Evolutionary conservation across 2,888 invertebrate genomes (phyloP), one percentile per base, ranked within the genome.

Genomic region (Hybos culiciformis): DNA sequence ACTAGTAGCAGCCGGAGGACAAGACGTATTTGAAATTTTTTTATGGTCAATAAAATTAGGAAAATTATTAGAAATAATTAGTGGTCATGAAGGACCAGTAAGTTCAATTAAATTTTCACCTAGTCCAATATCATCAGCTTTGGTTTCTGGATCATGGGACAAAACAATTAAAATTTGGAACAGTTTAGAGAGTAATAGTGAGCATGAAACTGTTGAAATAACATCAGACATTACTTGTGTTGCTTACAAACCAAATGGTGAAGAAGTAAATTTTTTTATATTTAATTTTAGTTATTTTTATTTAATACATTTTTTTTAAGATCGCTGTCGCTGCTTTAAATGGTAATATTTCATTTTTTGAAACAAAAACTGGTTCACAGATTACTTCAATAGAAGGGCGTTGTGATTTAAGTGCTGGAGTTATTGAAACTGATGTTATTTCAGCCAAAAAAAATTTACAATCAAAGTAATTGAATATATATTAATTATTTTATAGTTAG

Each of bases 21-120:
- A 86, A 56, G 96, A 97, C 63, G 78, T 83, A 20, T 98, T 96
- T 67, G 91, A 96, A 57, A 83, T 98, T 50, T 97, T 79, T 69
- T 69, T 99, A 17, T 99, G 97, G 97, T 92, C 92, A 5, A 72
- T 97, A 57, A 87, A 94, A 69, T 80, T 87, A 36, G 97, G 97
- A 3, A 78, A 82, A 49, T 70, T 99, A 2, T 65, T 98, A 19
- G 97, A 97, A 70, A 77, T 88, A 37, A 67, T 97, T 48, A 77
- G 82, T 36, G 97, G 97, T 0, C 98, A 98, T 59, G 86, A 88
- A 63, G 94, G 88, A 2, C 96, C 96, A 1, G 83, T 98, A 3
- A 78, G 82, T 0, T 74, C 81, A 45, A 59, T 98, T 2, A 72
- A 79, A 1, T 96, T 98, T 66, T 82, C 77, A 47, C 86, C 90